Evolutionary conservation across 2,113 vertebrate species (phyloP).

Genomic region (Maccullochella peelii): DNA sequence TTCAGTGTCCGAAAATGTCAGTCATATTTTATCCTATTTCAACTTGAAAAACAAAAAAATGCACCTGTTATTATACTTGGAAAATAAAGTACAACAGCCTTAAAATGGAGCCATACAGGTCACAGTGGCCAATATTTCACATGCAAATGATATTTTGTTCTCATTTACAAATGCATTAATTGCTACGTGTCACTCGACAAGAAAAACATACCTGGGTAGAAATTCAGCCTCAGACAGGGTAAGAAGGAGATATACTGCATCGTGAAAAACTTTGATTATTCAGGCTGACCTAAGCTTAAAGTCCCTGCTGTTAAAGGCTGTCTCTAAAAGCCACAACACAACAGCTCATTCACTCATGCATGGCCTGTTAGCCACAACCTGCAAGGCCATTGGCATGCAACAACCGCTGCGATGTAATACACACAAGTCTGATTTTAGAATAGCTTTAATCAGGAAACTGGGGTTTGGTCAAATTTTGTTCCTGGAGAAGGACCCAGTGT

Average conservation of each 20-base stretch:
- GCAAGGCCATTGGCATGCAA: conserved; percentile 56
- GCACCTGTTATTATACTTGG: not conserved
- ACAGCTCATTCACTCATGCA: conserved; percentile 54
- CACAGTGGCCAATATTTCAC: not conserved
- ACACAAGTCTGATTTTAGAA: not conserved
- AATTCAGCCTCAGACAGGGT: not conserved
- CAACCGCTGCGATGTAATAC: not conserved
- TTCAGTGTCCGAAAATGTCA: not conserved
- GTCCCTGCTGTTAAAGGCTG: conserved; percentile 34
- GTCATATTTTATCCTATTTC: not conserved
- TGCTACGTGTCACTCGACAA: not conserved
- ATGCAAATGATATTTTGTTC: not conserved
- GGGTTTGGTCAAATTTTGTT: not conserved
- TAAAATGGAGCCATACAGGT: not conserved
- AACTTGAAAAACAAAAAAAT: not conserved
- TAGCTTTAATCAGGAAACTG: not conserved
- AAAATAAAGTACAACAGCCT: not conserved
- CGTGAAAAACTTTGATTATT: conserved; percentile 13
- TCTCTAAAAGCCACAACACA: conserved; percentile 55
- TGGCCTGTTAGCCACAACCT: conserved; percentile 52
- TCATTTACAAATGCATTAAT: conserved; percentile 13
- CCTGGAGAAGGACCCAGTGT: not conserved
- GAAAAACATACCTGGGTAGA: not conserved
- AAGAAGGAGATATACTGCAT: not conserved
- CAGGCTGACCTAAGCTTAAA: conserved; percentile 16